phyloP scores from a whole-genome alignment of 2,113 vertebrate species.

The Menidia beryllina region DNA sequence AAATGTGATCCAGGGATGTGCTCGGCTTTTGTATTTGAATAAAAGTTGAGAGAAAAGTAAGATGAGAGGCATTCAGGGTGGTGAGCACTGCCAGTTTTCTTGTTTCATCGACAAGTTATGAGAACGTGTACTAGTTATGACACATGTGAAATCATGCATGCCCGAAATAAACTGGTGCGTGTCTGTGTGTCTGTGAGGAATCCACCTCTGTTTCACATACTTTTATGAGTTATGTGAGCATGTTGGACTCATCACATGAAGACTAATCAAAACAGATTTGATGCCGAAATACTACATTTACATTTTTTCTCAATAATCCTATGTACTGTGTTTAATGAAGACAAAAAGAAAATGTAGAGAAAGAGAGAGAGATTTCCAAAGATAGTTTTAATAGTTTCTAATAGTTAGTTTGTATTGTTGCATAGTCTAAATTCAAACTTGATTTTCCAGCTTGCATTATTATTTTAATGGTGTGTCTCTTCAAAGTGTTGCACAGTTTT shows the following conservation, averaged over 20 bases:
- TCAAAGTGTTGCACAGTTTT: not conserved
- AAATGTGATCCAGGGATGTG: slow-evolving; percentile 32
- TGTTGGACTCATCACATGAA: not conserved
- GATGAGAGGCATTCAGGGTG: slow-evolving; percentile 20
- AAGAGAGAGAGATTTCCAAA: not conserved
- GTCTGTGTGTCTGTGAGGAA: slow-evolving; percentile 44
- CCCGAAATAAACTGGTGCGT: not conserved
- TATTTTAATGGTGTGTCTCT: not conserved
- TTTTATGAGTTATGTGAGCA: not conserved
- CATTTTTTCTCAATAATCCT: not conserved
- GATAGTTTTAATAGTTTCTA: no score
- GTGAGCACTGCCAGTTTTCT: slow-evolving; percentile 41
- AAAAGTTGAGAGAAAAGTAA: slow-evolving; percentile 42
- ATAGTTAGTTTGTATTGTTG: not conserved
- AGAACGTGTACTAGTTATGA: slow-evolving; percentile 2
- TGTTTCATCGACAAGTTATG: slow-evolving; percentile 44
- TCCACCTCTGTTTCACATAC: not conserved
- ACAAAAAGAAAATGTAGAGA: not conserved
- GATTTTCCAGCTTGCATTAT: not conserved
- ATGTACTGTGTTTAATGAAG: not conserved
- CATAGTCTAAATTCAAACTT: no score
- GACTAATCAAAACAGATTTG: slow-evolving; percentile 10
- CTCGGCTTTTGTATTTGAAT: slow-evolving; percentile 41
- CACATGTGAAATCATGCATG: slow-evolving; percentile 25
- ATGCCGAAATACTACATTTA: not conserved